Conservation (phyloP, 2,113 vertebrate species). For the Lasiurus borealis region DNA sequence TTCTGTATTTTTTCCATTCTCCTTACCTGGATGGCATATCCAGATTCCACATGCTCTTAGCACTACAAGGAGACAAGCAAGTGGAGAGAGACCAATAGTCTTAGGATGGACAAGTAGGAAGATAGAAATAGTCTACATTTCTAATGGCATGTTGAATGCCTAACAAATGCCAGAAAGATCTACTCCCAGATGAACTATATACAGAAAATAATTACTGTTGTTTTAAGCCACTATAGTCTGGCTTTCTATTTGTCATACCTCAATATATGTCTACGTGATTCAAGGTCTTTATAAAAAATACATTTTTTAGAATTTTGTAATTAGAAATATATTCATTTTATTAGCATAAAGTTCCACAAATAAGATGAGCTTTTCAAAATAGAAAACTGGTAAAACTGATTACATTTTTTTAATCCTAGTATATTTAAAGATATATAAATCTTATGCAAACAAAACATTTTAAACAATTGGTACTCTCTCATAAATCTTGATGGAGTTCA, state of each 20-base stretch:
- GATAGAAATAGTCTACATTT: neutral
- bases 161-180: neutral
- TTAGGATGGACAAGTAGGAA: neutral
- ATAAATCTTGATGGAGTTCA: conserved; percentile 10
- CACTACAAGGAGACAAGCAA: neutral
- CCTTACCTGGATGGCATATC: neutral
- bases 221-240: neutral
- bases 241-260: neutral
- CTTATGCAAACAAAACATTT: neutral
- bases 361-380: neutral
- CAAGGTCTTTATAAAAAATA: neutral
- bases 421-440: conserved; percentile 4
- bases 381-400: neutral
- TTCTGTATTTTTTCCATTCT: neutral
- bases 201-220: neutral
- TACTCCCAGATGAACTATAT: neutral
- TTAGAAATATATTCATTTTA: neutral
- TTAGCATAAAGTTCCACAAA: neutral
- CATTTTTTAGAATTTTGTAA: neutral
- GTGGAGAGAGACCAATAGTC: neutral
- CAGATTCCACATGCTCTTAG: accelerated
- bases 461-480: neutral
- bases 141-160: neutral
- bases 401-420: neutral
- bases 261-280: neutral